Conservation (phyloP, 2,113 vertebrate genomes). For the Donacobius atricapilla region DNA sequence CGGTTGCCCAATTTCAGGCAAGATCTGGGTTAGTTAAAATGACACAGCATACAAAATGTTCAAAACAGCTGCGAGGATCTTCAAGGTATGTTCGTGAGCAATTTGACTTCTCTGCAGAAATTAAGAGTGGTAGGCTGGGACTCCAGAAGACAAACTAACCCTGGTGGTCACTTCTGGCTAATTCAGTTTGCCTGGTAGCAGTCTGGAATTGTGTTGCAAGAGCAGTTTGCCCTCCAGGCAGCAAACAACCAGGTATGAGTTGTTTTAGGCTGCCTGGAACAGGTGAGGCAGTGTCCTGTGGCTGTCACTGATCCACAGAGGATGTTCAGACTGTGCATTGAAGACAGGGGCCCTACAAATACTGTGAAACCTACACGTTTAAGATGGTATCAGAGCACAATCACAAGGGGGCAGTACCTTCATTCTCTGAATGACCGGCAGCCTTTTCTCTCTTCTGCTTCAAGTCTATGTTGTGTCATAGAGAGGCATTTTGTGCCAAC, state of each 20-base stretch:
- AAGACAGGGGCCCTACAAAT: background rate
- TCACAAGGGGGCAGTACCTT: constrained; percentile 55
- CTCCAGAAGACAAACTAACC: background rate
- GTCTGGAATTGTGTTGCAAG: background rate
- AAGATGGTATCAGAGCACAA: constrained; percentile 18
- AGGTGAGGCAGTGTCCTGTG: background rate
- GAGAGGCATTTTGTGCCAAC: background rate
- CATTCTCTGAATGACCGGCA: background rate
- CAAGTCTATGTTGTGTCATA: background rate
- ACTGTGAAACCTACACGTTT: background rate
- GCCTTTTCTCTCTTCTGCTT: background rate
- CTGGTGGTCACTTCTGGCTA: background rate
- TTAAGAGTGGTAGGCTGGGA: background rate
- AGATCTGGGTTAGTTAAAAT: background rate
- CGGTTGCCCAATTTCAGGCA: background rate
- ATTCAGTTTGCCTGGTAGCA: background rate
- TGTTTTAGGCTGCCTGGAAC: background rate
- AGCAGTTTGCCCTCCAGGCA: background rate
- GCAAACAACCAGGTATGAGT: background rate
- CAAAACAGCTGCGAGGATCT: background rate
- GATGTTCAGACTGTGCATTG: background rate
- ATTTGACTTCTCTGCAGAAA: background rate
- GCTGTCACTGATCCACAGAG: background rate
- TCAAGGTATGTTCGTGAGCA: background rate
- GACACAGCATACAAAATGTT: background rate